Base-by-base conservation (phyloP, 2,113 vertebrate genomes). In the Phyllostomus hastatus region DNA sequence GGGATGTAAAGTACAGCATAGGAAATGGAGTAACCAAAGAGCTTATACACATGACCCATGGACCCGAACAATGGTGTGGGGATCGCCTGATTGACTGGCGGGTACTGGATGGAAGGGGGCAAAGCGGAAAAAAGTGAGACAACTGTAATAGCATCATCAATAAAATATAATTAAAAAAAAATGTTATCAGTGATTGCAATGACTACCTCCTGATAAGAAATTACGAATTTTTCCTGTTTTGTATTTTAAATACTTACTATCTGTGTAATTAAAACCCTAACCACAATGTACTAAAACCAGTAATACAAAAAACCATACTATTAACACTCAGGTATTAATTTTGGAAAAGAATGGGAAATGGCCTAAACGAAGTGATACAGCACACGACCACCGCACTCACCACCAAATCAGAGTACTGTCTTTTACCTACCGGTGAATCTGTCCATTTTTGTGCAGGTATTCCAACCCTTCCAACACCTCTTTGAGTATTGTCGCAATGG, bases 401-500 rank as follows among this genome's bases (percentile, higher is more conserved):
- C 20, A 5, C 7, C 52, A 48, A 15, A 38, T 1, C 15, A 66
- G 7, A 19, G 4, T 20, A 1, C 0, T 5, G 4, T 0, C 16
- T 10, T 6, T 35, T 2, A 43, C 97, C 76, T 98, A 99, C 99
- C 99, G 99, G 97, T 99, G 99, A 95, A 99, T 99, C 98, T 99
- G 99, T 33, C 99, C 99, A 0, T 99, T 99, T 98, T 99, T 99
- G 97, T 99, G 99, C 90, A 99, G 98, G 95, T 99, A 99, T 85
- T 99, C 99, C 97, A 99, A 91, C 0, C 99, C 99, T 83, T 99
- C 99, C 97, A 99, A 90, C 22, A 99, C 99, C 90, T 99, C 99
- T 92, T 97, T 99, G 76, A 99, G 98, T 90, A 99, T 99, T 0
- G 99, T 99, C 93, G 99, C 99, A 70, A 99, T 99, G 97, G 99